Conservation (phyloP, 2,888 invertebrate species). For the Xylophagus ater region DNA sequence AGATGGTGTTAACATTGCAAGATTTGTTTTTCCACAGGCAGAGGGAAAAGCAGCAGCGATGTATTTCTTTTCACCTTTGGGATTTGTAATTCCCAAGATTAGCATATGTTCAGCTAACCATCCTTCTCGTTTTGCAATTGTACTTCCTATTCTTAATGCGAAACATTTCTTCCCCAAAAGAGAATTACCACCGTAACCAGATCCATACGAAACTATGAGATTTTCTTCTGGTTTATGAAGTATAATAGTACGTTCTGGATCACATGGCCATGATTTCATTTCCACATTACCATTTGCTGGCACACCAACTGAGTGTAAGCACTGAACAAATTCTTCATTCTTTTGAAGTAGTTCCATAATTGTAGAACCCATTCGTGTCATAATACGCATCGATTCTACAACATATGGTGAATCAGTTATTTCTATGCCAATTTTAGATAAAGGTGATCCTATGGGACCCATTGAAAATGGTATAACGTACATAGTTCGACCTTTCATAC, state of each 20-base stretch:
- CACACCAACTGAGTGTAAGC: slow-evolving; percentile 87
- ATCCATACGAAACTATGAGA: slow-evolving; percentile 53
- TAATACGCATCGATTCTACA: slow-evolving; percentile 91
- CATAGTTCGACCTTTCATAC: slow-evolving; percentile 91
- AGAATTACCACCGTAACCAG: slow-evolving; percentile 96
- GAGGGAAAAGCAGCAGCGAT: slow-evolving; percentile 98
- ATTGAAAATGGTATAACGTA: slow-evolving; percentile 97
- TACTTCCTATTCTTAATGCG: slow-evolving; percentile 90
- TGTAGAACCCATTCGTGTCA: slow-evolving; percentile 79
- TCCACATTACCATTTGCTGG: slow-evolving; percentile 51
- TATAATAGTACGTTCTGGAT: slow-evolving; percentile 88
- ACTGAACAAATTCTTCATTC: slow-evolving; percentile 69
- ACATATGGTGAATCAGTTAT: slow-evolving; percentile 96
- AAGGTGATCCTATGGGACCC: slow-evolving; percentile 92
- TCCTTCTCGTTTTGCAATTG: slow-evolving; percentile 87
- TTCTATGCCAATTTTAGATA: slow-evolving; percentile 94
- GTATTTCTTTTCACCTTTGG: slow-evolving; percentile 78
- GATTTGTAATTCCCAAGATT: slow-evolving; percentile 90
- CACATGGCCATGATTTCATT: slow-evolving; percentile 86
- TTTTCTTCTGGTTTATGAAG: slow-evolving; percentile 55
- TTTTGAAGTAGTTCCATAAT: slow-evolving; percentile 46
- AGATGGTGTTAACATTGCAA: slow-evolving; percentile 95
- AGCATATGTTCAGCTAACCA: slow-evolving; percentile 99
- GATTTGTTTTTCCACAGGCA: slow-evolving; percentile 97
- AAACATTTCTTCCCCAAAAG: slow-evolving; percentile 96